A percentile compares a stretch with the other conserved stretches of the same genome.
Evolutionary conservation across 2,888 invertebrate genomes (phyloP).

Genomic region (Ganaspis brasiliensis): DNA sequence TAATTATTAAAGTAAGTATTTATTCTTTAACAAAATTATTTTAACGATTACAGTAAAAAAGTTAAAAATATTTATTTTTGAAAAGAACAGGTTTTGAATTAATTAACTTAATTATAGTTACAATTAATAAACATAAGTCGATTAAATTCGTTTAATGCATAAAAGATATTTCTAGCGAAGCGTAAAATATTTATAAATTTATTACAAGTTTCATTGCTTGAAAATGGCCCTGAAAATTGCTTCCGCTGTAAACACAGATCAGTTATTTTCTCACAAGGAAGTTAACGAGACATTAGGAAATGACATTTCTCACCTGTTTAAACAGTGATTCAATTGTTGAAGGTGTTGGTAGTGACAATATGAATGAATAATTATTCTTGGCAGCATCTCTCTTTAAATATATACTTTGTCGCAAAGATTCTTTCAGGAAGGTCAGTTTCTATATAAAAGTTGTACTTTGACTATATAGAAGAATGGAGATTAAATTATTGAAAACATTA

Average conservation of each 20-base stretch:
- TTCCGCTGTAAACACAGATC: slow-evolving; percentile 21
- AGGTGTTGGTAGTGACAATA: slow-evolving; percentile 17
- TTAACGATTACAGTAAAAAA: too few relatives aligned
- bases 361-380: slow-evolving; percentile 32
- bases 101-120: too few relatives aligned
- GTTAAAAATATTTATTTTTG: too few relatives aligned
- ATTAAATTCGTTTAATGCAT: too few relatives aligned
- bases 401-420: not conserved
- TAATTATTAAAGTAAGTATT: too few relatives aligned
- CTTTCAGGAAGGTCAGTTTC: slow-evolving; percentile 11
- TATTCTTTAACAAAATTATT: too few relatives aligned
- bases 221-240: slow-evolving; percentile 30
- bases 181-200: not conserved
- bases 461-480: not conserved
- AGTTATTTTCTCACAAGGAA: slow-evolving; percentile 38
- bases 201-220: slow-evolving; percentile 13
- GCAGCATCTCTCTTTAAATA: not conserved
- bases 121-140: too few relatives aligned
- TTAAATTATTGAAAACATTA: not conserved
- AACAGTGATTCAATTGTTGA: slow-evolving; percentile 39
- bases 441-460: not conserved
- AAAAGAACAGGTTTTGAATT: too few relatives aligned
- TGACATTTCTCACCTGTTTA: slow-evolving; percentile 32
- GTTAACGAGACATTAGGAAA: slow-evolving; percentile 34
- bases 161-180: not conserved